phyloP scores from a whole-genome alignment of 2,888 invertebrate species.

The Serrognathus titanus region DNA sequence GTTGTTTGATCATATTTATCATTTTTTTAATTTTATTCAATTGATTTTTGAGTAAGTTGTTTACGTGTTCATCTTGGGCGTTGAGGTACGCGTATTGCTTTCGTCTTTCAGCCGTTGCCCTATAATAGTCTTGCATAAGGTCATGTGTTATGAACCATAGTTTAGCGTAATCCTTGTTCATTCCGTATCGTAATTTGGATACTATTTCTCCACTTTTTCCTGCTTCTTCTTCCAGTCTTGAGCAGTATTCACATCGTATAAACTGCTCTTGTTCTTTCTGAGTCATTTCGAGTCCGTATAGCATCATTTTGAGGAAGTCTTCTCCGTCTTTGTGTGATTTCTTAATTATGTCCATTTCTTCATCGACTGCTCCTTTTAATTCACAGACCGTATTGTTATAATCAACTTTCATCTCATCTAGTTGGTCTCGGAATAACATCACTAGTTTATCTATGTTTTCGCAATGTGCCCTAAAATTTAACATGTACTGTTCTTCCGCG shows the following conservation, averaged over 20 bases:
- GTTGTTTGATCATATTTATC: slow-evolving; percentile 28
- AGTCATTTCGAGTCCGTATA: slow-evolving; percentile 53
- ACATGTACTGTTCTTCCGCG: slow-evolving; percentile 46
- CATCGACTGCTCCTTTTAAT: slow-evolving; percentile 41
- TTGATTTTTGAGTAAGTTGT: slow-evolving; percentile 11
- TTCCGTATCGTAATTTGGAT: slow-evolving; percentile 30
- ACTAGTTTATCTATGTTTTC: slow-evolving; percentile 46
- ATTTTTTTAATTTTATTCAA: slow-evolving; percentile 16
- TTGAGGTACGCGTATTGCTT: slow-evolving; percentile 33
- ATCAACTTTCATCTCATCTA: slow-evolving; percentile 40
- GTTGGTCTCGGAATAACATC: slow-evolving; percentile 36
- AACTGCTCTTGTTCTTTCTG: slow-evolving; percentile 38
- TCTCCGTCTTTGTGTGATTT: slow-evolving; percentile 41
- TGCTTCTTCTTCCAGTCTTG: slow-evolving; percentile 40
- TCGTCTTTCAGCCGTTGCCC: slow-evolving; percentile 22
- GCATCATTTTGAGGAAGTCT: slow-evolving; percentile 49
- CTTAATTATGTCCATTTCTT: slow-evolving; percentile 47
- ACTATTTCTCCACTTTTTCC: slow-evolving; percentile 33
- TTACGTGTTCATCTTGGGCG: slow-evolving; percentile 34
- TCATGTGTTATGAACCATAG: slow-evolving; percentile 34
- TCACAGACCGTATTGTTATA: slow-evolving; percentile 33
- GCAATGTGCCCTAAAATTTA: slow-evolving; percentile 41
- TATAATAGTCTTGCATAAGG: slow-evolving; percentile 27
- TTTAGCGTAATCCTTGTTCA: slow-evolving; percentile 32
- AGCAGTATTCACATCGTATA: slow-evolving; percentile 39